Evolutionary conservation across 2,888 invertebrate species (phyloP).

Genomic region (Dryomyza anilis): DNA sequence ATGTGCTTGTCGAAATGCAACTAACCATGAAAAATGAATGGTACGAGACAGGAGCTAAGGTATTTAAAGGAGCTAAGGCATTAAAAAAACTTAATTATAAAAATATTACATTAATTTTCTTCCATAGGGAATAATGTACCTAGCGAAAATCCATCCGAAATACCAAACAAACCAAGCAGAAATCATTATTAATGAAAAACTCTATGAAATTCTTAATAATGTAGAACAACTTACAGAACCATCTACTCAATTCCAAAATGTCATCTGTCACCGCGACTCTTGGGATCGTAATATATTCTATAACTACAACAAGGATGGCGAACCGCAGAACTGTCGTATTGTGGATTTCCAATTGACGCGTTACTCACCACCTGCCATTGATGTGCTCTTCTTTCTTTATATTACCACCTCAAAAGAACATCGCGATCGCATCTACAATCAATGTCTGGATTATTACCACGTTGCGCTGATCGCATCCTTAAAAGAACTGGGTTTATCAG

Average conservation of each 20-base stretch:
- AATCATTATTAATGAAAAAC: conserved; percentile 42
- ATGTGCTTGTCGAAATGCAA: conserved; percentile 41
- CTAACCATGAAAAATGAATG: conserved; percentile 45
- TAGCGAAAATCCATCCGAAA: conserved; percentile 47
- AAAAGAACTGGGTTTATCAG: conserved; percentile 26
- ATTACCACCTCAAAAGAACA: conserved; percentile 58
- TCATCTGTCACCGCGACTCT: conserved; percentile 60
- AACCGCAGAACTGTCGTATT: conserved; percentile 60
- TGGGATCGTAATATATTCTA: conserved; percentile 60
- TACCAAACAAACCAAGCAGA: conserved; percentile 43
- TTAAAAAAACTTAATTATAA: background rate
- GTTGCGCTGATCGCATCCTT: conserved; percentile 43
- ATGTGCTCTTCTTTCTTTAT: conserved; percentile 63
- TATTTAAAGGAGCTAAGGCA: conserved; percentile 23
- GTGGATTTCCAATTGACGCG: conserved; percentile 66
- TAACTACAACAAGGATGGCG: conserved; percentile 37
- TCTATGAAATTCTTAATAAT: conserved; percentile 40
- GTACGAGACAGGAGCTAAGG: conserved; percentile 48
- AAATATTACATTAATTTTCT: background rate
- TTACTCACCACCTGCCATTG: conserved; percentile 66
- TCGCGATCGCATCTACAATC: conserved; percentile 50
- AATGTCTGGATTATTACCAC: conserved; percentile 62
- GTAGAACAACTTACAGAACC: conserved; percentile 45
- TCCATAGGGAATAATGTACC: conserved; percentile 44
- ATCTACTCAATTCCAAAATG: conserved; percentile 57